Percentiles rank a stretch among this genome's conserved stretches.
Evolutionary conservation across 2,888 invertebrate species (phyloP).

Genomic region (Fragum whitleyi): DNA sequence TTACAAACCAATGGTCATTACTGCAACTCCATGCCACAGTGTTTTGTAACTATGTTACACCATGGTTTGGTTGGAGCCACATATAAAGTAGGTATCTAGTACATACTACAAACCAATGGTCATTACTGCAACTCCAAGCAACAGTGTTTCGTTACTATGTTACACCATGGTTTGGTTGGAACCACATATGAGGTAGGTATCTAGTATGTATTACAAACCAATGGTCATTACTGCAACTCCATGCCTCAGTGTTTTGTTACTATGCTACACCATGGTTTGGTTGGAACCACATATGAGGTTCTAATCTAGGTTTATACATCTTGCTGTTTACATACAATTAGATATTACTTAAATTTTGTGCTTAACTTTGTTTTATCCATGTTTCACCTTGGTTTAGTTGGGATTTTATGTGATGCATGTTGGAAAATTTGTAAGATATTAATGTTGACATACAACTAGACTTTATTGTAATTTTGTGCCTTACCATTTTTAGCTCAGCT

Average conservation of each 20-base stretch:
- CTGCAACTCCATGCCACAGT: constrained; percentile 25
- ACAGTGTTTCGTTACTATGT: constrained; percentile 13
- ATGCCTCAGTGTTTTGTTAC: constrained; percentile 26
- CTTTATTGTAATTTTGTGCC: too few species aligned
- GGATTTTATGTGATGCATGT: not conserved
- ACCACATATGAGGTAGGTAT: constrained; percentile 5
- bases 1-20: constrained; percentile 3
- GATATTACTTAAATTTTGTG: constrained; percentile 12
- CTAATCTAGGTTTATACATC: too few species aligned
- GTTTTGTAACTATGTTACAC: constrained; percentile 19
- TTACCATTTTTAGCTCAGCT: too few species aligned
- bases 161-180: constrained; percentile 14
- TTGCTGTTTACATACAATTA: not conserved
- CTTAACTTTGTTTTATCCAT: constrained; percentile 6
- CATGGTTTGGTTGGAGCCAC: constrained; percentile 14
- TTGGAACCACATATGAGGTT: constrained; percentile 7
- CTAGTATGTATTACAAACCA: not conserved
- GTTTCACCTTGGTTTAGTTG: constrained; percentile 8
- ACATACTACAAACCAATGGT: not conserved
- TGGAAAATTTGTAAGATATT: too few species aligned
- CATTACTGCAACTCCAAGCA: constrained; percentile 18
- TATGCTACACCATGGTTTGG: constrained; percentile 14
- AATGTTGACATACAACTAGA: too few species aligned
- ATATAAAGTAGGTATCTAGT: not conserved
- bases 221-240: constrained; percentile 19